Evolutionary conservation across 2,113 vertebrate species (phyloP).

Genomic region (Ciconia maguari): DNA sequence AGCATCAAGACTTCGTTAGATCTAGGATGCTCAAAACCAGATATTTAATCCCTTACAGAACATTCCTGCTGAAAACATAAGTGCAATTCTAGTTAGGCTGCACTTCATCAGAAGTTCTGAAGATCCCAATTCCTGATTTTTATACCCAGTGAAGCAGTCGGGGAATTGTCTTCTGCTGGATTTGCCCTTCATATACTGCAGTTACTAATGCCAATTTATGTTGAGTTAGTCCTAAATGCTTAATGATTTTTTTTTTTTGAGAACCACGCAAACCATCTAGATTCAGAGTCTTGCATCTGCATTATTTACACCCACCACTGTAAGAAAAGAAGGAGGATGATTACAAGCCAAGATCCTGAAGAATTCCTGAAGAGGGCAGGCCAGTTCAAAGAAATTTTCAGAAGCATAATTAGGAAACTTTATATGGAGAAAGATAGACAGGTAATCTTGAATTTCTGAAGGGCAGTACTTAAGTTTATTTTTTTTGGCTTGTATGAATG

Average conservation of each 20-base stretch:
- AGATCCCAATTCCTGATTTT: not conserved
- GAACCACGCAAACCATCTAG: not conserved
- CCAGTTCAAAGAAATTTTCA: not conserved
- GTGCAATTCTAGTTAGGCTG: not conserved
- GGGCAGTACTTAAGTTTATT: not conserved
- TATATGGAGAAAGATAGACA: not conserved
- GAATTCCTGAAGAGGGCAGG: not conserved
- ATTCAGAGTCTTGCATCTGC: not conserved
- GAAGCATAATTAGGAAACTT: not conserved
- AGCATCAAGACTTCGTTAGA: not conserved
- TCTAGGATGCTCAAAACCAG: not conserved
- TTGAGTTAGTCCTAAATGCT: not conserved
- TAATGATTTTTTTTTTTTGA: not conserved
- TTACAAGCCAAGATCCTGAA: not conserved
- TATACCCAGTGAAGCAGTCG: not conserved
- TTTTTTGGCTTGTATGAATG: not conserved
- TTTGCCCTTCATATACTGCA: not conserved
- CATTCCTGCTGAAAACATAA: not conserved
- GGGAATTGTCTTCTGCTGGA: not conserved
- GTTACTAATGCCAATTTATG: not conserved
- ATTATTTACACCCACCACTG: rapidly evolving
- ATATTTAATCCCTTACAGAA: not conserved
- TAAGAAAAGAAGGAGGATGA: not conserved
- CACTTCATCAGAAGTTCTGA: not conserved
- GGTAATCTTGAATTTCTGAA: not conserved